phyloP scores from a whole-genome alignment of 2,888 invertebrate species.

The Entomobrya proxima region DNA sequence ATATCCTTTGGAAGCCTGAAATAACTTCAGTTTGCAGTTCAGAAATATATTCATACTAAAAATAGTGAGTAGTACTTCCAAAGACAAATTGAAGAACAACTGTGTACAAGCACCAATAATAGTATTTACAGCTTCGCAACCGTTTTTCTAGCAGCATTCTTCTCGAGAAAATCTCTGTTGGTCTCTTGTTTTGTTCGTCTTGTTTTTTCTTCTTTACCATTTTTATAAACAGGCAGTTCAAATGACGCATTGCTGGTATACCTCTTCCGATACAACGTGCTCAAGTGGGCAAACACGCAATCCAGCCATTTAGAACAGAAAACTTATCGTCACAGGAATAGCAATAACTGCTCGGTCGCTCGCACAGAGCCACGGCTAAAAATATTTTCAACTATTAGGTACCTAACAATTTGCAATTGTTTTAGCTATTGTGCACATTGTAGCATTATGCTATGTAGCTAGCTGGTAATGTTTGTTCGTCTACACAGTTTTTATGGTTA shows the following conservation, averaged over 20 bases:
- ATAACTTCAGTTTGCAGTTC: no score
- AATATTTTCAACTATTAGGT: neutral
- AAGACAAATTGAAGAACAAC: no score
- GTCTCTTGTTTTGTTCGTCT: neutral
- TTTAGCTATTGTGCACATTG: no score
- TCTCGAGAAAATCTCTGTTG: neutral
- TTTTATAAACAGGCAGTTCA: conserved; percentile 1
- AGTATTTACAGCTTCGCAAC: no score
- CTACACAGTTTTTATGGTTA: conserved; percentile 17
- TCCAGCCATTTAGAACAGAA: conserved; percentile 53
- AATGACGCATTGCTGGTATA: conserved; percentile 73
- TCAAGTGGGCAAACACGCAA: conserved; percentile 68
- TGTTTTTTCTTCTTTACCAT: neutral
- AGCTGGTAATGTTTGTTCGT: neutral
- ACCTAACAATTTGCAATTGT: no score
- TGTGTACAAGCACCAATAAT: neutral
- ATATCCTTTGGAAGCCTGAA: no score
- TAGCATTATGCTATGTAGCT: neutral
- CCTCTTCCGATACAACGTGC: conserved; percentile 59
- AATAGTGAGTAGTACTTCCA: no score
- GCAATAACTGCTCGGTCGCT: neutral
- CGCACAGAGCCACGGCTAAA: neutral
- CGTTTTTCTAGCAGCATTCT: no score
- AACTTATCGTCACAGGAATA: neutral
- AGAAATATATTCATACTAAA: no score